Base-by-base conservation (phyloP, 2,888 invertebrate species). In the Eupeodes latifasciatus region DNA sequence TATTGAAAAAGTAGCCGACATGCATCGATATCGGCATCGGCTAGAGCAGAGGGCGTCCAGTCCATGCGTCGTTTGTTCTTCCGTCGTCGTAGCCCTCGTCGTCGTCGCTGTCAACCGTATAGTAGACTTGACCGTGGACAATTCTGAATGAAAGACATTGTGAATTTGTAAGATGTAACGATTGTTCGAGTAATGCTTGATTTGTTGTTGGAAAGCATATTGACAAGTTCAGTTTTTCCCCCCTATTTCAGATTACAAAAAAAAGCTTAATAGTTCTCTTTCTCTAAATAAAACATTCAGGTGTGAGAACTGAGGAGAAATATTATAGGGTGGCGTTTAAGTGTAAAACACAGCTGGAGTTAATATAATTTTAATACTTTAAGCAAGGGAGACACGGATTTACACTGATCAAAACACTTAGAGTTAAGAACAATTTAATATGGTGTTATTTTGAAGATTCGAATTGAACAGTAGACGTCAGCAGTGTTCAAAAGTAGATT, bases 81-180 rank as follows among this genome's bases (percentile, higher is more conserved):
- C 27, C 59, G 12, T 11, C 47, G 44, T 47, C 12, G 47, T 11
- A 4, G 27, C 19, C 19, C 19, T 19, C 19, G 19, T 57, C 53
- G 7, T n/a, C 51, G 53, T 7, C 53, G 53, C 2, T 57, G 12
- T 27, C 11, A 10, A 12, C 27, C 7, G 64, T 66, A 77, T 87
- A 81, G 88, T 88, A 71, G 85, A 84, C 88, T 88, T 88, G 88
- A 88, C 88, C 88, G 85, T 88, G 88, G 85, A 85, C 78, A 88
- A 78, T 88, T 88, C 88, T 88, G 88, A 88, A 88, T 88, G 88
- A 88, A 88, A 81, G 81, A 85, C 75, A 75, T 62, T 75, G 14
- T 27, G 72, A 72, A 16, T 75, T 72, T 61, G 59, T 59, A 59
- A 59, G 59, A 59, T 76, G 80, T 88, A 86, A 69, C 79, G 72